A percentile compares a stretch with the other conserved stretches of the same genome.
phyloP scores from a whole-genome alignment of 2,797 vertebrate species.

The Arctocebus calabarensis region DNA sequence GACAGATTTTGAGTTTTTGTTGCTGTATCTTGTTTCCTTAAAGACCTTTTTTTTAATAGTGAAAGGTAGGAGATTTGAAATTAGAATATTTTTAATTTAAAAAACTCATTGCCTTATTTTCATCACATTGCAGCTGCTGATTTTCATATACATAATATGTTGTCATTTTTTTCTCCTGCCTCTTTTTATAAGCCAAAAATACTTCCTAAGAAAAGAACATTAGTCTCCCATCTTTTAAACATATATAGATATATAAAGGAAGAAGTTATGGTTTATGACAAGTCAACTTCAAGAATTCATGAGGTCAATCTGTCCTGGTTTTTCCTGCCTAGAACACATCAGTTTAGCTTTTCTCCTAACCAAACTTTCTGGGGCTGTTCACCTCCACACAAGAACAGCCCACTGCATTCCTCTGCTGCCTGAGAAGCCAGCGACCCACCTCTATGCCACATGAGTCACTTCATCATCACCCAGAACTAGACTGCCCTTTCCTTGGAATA shows the following conservation, averaged over 20 bases:
- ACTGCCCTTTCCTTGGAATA: background rate
- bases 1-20: slow-evolving; percentile 43
- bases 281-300: slow-evolving; percentile 43
- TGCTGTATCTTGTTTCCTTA: slow-evolving; percentile 25
- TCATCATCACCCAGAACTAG: background rate
- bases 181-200: slow-evolving; percentile 70
- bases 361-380: background rate
- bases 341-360: background rate
- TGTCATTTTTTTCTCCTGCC: slow-evolving; percentile 73
- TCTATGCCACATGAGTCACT: background rate
- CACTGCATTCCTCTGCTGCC: background rate
- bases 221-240: background rate
- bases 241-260: background rate
- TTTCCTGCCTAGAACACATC: background rate
- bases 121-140: slow-evolving; percentile 59
- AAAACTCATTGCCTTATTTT: slow-evolving; percentile 76
- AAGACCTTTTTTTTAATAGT: slow-evolving; percentile 60
- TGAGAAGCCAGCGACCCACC: background rate
- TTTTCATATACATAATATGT: slow-evolving; percentile 72
- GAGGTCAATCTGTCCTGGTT: background rate
- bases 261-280: slow-evolving; percentile 49
- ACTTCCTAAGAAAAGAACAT: slow-evolving; percentile 59
- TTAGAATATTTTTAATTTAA: slow-evolving; percentile 79
- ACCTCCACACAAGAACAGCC: background rate
- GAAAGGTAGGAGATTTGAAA: slow-evolving; percentile 63